Percentiles rank a stretch among this genome's conserved stretches.
phyloP scores from a whole-genome alignment of 2,797 vertebrate genomes.

The Pseudochirops cupreus region DNA sequence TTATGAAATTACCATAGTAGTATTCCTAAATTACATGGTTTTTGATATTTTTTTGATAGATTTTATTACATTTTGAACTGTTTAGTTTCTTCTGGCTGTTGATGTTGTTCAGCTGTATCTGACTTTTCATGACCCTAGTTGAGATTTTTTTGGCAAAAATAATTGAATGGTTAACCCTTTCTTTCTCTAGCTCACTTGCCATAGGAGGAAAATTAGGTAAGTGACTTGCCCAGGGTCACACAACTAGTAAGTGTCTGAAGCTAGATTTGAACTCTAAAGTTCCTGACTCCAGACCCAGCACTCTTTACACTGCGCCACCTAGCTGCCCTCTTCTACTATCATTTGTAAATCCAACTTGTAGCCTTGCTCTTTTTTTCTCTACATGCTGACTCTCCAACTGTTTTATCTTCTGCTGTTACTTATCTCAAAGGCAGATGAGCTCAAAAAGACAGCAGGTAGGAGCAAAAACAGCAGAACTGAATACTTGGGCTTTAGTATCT shows the following conservation, averaged over 20 bases:
- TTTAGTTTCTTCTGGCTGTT: constrained; percentile 4
- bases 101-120: background rate
- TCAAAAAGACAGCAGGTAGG: constrained; percentile 37
- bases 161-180: background rate
- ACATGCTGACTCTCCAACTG: constrained; percentile 44
- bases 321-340: constrained; percentile 12
- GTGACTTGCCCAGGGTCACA: background rate
- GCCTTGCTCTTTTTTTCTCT: constrained; percentile 21
- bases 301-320: background rate
- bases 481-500: background rate
- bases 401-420: constrained; percentile 58
- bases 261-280: background rate
- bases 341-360: constrained; percentile 49
- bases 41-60: constrained; percentile 1
- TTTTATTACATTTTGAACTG: background rate
- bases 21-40: background rate
- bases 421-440: constrained; percentile 56
- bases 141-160: background rate
- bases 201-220: background rate
- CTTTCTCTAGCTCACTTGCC: background rate
- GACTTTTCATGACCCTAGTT: background rate
- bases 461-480: background rate
- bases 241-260: background rate
- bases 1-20: background rate
- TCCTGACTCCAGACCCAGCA: background rate